Conservation (phyloP, 2,113 vertebrate species). For the Trogon melanurus region DNA sequence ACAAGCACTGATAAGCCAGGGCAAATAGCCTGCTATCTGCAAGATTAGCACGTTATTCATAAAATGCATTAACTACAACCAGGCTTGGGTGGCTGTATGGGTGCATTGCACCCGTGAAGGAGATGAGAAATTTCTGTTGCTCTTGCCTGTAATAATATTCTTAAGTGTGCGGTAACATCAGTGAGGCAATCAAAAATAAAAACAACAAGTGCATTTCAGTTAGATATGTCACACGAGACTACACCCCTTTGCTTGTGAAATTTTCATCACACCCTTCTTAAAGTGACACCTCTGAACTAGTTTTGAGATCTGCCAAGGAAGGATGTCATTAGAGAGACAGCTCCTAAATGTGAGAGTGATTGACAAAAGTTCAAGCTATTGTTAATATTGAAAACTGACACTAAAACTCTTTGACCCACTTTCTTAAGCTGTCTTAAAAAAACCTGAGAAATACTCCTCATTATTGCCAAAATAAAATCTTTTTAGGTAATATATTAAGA, state of each 20-base stretch:
- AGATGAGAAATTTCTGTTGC: neutral
- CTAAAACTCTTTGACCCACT: neutral
- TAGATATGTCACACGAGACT: neutral
- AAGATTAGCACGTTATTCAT: neutral
- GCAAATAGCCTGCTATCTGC: neutral
- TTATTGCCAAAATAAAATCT: neutral
- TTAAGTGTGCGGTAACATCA: neutral
- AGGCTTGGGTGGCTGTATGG: neutral
- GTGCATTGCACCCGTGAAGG: neutral
- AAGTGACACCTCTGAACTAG: neutral
- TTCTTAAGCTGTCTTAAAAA: neutral
- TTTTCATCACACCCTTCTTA: neutral
- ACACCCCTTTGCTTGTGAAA: neutral
- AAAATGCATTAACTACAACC: neutral
- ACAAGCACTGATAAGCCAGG: neutral
- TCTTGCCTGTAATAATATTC: neutral
- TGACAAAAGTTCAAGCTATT: neutral
- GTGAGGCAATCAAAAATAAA: neutral
- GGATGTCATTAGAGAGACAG: neutral
- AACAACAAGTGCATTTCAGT: neutral
- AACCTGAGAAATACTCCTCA: neutral
- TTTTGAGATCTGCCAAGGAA: neutral
- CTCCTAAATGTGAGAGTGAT: neutral
- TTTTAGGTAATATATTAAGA: neutral
- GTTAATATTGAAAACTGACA: neutral